phyloP scores from a whole-genome alignment of 1,140 invertebrate genomes.

The Drosophila saltans region DNA sequence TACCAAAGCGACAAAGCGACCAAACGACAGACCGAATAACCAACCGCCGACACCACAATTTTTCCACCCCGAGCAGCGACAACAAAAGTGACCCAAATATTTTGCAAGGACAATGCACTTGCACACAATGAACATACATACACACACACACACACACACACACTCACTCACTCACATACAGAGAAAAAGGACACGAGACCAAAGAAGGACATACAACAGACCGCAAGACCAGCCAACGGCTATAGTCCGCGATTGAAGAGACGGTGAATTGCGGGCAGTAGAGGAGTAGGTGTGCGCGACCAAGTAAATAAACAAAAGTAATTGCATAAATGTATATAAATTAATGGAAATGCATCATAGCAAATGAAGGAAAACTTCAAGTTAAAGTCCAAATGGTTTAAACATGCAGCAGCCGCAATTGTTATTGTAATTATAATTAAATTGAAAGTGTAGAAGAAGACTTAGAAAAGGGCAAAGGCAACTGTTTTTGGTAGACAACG shows the following conservation, averaged over 20 bases:
- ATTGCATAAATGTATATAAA: conserved; percentile 81
- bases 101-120: conserved; percentile 79
- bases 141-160: too few species aligned
- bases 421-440: too few species aligned
- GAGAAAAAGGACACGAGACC: conserved; percentile 29
- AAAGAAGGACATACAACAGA: conserved; percentile 34
- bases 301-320: conserved; percentile 80
- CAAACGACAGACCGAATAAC: conserved; percentile 11
- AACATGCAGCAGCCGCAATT: conserved; percentile 27
- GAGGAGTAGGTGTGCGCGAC: conserved; percentile 32
- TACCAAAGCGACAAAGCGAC: not conserved
- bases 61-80: conserved; percentile 61
- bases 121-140: conserved; percentile 62
- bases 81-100: conserved; percentile 80
- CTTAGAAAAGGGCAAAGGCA: too few species aligned
- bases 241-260: not conserved
- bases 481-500: too few species aligned
- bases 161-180: too few species aligned
- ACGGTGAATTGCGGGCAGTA: not conserved
- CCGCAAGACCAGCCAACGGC: conserved; percentile 18
- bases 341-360: conserved; percentile 77
- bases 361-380: conserved; percentile 58
- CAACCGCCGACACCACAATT: not conserved
- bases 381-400: conserved; percentile 68
- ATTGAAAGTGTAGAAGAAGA: too few species aligned